Conservation (phyloP, 2,888 invertebrate genomes). For the Melinaea menophilus region DNA sequence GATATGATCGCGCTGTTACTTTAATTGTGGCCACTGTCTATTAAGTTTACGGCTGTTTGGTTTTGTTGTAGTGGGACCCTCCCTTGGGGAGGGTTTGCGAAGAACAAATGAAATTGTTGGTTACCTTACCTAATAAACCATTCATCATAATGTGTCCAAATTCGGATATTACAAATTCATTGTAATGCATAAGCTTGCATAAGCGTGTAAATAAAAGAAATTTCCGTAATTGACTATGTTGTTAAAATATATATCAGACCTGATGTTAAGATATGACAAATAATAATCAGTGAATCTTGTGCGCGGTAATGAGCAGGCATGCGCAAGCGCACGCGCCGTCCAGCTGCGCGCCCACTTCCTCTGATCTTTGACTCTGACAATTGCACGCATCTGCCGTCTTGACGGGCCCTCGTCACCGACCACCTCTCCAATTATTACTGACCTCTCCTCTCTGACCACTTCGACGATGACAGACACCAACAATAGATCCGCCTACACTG, state of each 20-base stretch:
- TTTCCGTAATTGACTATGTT: too few species aligned
- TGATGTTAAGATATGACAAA: slow-evolving; percentile 42
- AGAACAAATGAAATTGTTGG: too few species aligned
- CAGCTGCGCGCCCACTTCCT: slow-evolving; percentile 63
- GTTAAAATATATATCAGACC: slow-evolving; percentile 4
- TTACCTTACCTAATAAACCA: too few species aligned
- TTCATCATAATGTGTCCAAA: too few species aligned
- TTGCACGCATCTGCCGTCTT: slow-evolving; percentile 71
- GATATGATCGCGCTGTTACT: slow-evolving; percentile 61
- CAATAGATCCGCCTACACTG: slow-evolving; percentile 43
- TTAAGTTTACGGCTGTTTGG: slow-evolving; percentile 52
- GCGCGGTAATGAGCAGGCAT: slow-evolving; percentile 37
- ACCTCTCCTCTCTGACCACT: slow-evolving; percentile 42
- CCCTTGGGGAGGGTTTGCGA: too few species aligned
- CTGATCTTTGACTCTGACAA: slow-evolving; percentile 75
- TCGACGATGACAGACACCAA: slow-evolving; percentile 27
- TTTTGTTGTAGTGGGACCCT: slow-evolving; percentile 38
- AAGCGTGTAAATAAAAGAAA: too few species aligned
- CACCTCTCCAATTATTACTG: slow-evolving; percentile 46
- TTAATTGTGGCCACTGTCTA: slow-evolving; percentile 68
- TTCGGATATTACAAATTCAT: too few species aligned
- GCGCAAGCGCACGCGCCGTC: slow-evolving; percentile 54
- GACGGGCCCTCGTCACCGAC: slow-evolving; percentile 42
- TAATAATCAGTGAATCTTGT: slow-evolving; percentile 44
- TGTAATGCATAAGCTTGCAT: too few species aligned